Evolutionary conservation across 2,888 invertebrate genomes (phyloP), one percentile per base, ranked within the genome.

Genomic region (Papilio gigon): DNA sequence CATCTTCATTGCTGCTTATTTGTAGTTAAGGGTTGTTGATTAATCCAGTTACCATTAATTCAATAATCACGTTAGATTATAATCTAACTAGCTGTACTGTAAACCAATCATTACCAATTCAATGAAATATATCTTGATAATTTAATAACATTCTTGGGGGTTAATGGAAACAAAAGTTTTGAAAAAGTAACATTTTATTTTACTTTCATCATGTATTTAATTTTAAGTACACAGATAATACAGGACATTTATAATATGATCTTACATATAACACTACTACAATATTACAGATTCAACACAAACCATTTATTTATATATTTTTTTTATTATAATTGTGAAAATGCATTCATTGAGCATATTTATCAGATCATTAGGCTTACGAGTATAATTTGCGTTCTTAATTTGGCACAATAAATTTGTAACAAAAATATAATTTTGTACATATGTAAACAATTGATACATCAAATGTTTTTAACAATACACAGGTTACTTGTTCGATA

Each of bases 181-280:
- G 53, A 74, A 78, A 78, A 75, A 71, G 74, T 73, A 77, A 78
- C 77, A 76, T 74, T 78, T 76, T 74, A 78, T 76, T 78, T 69
- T 35, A 67, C 20, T 27, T 58, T 71, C 42, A 40, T 47, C 2
- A 50, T 27, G 20, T 71, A 71, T 69, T 73, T 71, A 66, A 42
- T 67, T 53, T 68, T 64, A 66, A 70, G 60, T 68, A 68, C 53
- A 67, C 63, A 60, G 33, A 69, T 58, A 64, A 66, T 71, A 70
- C 71, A 71, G 47, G 47, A 47, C 47, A 47, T 47, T 20, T 1
- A 44, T 44, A 42, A 5, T 56, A 63, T 60, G 60, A 70, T 65
- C 30, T 68, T 65, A 62, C 58, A 65, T 63, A 47, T 67, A 66
- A 64, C 40, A 71, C 50, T 64, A 62, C 47, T 64, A 50, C 17